Conservation (phyloP, 2,888 invertebrate genomes). For the Meteorus colon region DNA sequence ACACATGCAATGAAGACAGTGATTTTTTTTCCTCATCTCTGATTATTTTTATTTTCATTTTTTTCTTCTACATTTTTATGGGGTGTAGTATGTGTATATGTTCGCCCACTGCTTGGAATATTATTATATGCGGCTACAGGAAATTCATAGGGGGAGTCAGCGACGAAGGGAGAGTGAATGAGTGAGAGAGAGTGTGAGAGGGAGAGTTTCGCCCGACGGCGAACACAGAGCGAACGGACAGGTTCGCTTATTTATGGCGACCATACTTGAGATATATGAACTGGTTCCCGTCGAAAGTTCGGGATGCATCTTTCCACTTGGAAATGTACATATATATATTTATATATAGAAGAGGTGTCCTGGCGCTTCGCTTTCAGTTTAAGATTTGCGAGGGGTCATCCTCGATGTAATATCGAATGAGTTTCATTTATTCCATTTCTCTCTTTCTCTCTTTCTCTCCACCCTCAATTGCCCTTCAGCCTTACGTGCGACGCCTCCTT, state of each 20-base stretch:
- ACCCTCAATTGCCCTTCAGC: slow-evolving; percentile 16
- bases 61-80: slow-evolving; percentile 3
- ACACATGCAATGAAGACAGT: slow-evolving; percentile 22
- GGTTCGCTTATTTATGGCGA: slow-evolving; percentile 72
- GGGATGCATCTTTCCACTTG: slow-evolving; percentile 71
- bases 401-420: slow-evolving; percentile 65
- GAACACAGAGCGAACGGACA: slow-evolving; percentile 70
- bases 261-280: slow-evolving; percentile 74
- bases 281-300: slow-evolving; percentile 73
- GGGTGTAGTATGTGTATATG: slow-evolving; percentile 17
- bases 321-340: slow-evolving; percentile 70
- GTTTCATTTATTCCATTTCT: slow-evolving; percentile 61
- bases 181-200: slow-evolving; percentile 17
- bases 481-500: slow-evolving; percentile 9
- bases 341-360: slow-evolving; percentile 59
- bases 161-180: slow-evolving; percentile 31
- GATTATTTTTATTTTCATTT: neutral
- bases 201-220: slow-evolving; percentile 61
- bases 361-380: slow-evolving; percentile 57
- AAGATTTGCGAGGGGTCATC: slow-evolving; percentile 70
- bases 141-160: slow-evolving; percentile 45
- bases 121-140: slow-evolving; percentile 50
- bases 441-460: slow-evolving; percentile 40
- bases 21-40: neutral
- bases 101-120: slow-evolving; percentile 34